phyloP scores from a whole-genome alignment of 1,140 invertebrate genomes.

The Bombus superbus region DNA sequence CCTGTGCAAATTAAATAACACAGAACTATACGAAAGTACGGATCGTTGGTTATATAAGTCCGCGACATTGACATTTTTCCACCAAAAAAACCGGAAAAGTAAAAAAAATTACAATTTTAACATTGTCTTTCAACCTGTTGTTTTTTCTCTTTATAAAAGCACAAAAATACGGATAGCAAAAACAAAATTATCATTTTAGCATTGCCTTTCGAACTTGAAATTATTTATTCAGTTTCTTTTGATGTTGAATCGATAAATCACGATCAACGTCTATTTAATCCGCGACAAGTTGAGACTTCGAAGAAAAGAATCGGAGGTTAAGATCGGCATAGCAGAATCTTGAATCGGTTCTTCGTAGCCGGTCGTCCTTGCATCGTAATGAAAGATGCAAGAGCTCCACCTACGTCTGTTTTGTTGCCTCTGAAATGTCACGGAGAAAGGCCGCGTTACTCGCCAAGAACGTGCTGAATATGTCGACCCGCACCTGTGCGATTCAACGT shows the following conservation, averaged over 20 bases:
- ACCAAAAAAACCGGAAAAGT: background rate
- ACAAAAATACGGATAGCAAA: background rate
- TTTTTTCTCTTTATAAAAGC: background rate
- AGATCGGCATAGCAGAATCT: conserved; percentile 9
- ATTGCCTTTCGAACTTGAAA: too few relatives aligned
- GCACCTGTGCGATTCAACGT: conserved; percentile 51
- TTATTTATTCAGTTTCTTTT: background rate
- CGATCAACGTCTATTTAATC: background rate
- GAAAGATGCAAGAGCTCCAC: conserved; percentile 56
- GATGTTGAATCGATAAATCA: background rate
- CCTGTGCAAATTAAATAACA: background rate
- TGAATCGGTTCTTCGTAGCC: background rate
- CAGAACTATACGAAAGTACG: background rate
- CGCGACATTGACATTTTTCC: background rate
- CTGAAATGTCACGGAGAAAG: conserved; percentile 64
- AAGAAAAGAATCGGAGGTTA: background rate
- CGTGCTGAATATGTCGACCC: conserved; percentile 43
- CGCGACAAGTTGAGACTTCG: background rate
- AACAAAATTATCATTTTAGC: background rate
- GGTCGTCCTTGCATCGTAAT: conserved; percentile 53
- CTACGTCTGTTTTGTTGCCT: conserved; percentile 51
- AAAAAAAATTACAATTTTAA: background rate
- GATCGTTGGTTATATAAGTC: background rate
- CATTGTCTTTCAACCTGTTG: too few relatives aligned
- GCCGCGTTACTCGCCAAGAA: conserved; percentile 52